Base-by-base conservation (phyloP, 1,140 invertebrate genomes). In the Lanistes nyassanus region DNA sequence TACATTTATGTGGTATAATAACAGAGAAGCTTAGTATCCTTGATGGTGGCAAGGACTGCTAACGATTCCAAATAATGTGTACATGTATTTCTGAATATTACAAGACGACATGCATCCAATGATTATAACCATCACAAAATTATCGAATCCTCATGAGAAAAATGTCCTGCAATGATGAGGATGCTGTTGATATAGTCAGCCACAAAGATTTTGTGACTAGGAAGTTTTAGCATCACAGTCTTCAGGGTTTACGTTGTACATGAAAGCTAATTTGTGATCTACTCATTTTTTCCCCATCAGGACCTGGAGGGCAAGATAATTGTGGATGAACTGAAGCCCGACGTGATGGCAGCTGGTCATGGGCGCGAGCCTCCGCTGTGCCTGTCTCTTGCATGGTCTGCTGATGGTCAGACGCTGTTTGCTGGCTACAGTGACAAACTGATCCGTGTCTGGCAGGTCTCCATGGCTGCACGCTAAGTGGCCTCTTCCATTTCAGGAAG, bases 231-330 rank as follows among this genome's bases (percentile, higher is more conserved):
- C 7, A n/a, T n/a, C n/a, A n/a, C n/a, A n/a, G n/a, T n/a, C n/a
- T n/a, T n/a, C n/a, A n/a, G n/a, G n/a, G n/a, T n/a, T n/a, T n/a
- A n/a, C n/a, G n/a, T n/a, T n/a, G n/a, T n/a, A n/a, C n/a, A n/a
- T n/a, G n/a, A n/a, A n/a, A n/a, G n/a, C n/a, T n/a, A n/a, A n/a
- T n/a, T n/a, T n/a, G n/a, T n/a, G n/a, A n/a, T n/a, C n/a, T n/a
- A n/a, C n/a, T n/a, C n/a, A n/a, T 34, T 60, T 37, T 84, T 80
- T 58, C 75, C 74, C 81, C 89, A 85, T 69, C 87, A 94, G 94
- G 98, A 99, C 92, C 92, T 99, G 87, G 98, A 99, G 92, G 97
- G 96, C 90, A 99, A 99, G 92, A 96, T 98, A 89, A 97, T 98
- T 93, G 97, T 99, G 83, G 98, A 99, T 90, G 98, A 99, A 91